Evolutionary conservation across 2,888 invertebrate genomes (phyloP), one percentile per base, ranked within the genome.

Genomic region (Eupithecia exiguata): DNA sequence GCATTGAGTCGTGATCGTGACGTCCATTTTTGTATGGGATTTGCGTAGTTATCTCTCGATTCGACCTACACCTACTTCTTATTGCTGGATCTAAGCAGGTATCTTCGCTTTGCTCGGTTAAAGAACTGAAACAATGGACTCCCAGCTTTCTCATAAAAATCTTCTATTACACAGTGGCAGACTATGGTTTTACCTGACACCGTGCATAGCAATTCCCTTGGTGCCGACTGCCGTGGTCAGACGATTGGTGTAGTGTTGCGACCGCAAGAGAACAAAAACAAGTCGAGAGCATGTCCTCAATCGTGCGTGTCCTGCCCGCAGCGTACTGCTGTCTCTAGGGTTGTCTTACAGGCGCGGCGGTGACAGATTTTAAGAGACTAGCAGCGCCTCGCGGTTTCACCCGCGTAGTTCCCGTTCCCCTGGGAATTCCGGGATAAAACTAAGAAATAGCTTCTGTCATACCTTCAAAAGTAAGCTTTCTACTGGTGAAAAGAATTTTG

Each of bases 181-280:
- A 58, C 74, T 66, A 76, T 73, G 71, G 75, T 70, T 70, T 70
- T 70, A 77, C 71, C 68, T 73, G 79, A 77, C 74, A 78, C 75
- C 76, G 49, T 74, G 76, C 78, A 77, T 77, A 82, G 83, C 80
- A 80, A 84, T 83, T 84, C 82, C 80, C 80, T 82, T 78, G 78
- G 76, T 78, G 78, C 79, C 81, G 81, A 78, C 75, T 78, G 78
- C 79, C 81, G 81, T 69, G 77, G 78, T 77, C 78, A 75, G 75
- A 70, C 72, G 83, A 81, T 80, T 84, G 88, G 91, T 89, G 88
- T 94, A 87, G 87, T 89, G 88, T 93, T 92, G 87, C 90, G 92
- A 94, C 94, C 94, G 91, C 93, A 92, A 84, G 84, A 83, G 88
- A 93, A 94, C 91, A 93, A 94, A 93, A 94, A 93, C 91, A 93